Percentiles rank a stretch among this genome's conserved stretches.
Conservation (phyloP, 2,113 vertebrate genomes). For the Anser brachyrhynchus region DNA sequence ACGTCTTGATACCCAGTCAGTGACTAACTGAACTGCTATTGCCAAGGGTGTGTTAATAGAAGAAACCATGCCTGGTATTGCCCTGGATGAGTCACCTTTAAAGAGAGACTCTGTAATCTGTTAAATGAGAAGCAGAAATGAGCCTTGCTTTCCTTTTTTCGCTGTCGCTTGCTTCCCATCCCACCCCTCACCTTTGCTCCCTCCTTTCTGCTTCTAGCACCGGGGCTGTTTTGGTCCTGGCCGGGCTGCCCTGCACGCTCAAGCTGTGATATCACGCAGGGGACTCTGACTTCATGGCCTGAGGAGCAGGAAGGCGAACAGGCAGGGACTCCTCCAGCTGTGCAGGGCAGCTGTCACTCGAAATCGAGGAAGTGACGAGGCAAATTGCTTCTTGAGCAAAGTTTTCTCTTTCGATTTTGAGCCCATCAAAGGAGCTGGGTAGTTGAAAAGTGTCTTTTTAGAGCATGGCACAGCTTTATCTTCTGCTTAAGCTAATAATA, state of each 20-base stretch:
- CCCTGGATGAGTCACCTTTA: conserved; percentile 54
- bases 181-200: neutral
- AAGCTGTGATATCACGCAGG: neutral
- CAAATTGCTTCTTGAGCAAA: neutral
- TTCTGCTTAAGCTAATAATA: neutral
- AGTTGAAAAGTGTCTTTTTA: neutral
- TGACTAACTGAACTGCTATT: conserved; percentile 50
- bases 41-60: conserved; percentile 56
- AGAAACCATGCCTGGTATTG: conserved; percentile 33
- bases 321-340: neutral
- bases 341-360: neutral
- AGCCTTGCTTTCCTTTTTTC: neutral
- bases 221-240: accelerated
- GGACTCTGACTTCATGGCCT: neutral
- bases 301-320: neutral
- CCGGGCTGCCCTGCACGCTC: neutral
- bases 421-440: neutral
- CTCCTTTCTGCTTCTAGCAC: neutral
- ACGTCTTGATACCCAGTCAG: conserved; percentile 35
- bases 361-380: conserved; percentile 2
- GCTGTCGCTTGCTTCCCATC: neutral
- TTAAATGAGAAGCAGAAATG: neutral
- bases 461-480: neutral
- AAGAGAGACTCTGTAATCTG: neutral
- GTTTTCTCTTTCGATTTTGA: neutral